Base-by-base conservation (phyloP, 1,140 invertebrate species). In the Hyphantria cunea region DNA sequence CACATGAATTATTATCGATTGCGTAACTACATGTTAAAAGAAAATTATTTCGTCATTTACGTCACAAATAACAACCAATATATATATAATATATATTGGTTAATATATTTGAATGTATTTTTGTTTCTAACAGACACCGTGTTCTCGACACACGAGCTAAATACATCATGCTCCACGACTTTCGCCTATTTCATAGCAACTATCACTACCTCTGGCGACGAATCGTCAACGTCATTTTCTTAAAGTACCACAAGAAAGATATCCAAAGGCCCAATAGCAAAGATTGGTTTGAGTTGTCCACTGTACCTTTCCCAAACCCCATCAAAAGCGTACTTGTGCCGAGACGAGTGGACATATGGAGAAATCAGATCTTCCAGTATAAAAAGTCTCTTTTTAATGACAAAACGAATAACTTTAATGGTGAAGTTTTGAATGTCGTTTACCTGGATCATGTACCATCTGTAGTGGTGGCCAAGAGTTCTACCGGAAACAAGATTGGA, bases 171-270 rank as follows among this genome's bases (percentile, higher is more conserved):
- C 80, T 96, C 0, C 91, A 96, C 65, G 95, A 96, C 76, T 80
- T 90, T 39, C 89, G 94, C 33, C 80, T 97, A 0, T 94, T 96
- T 56, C 80, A 87, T 13, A 85, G 92, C 49, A 91, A 94, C n/a
- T 86, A 95, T 63, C 92, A 94, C 70, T 95, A 95, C 69, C 70
- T 97, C 7, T 96, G 96, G 96, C 96, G 94, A 42, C 92, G 94
- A 66, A 94, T 96, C 15, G 92, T 96, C 1, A 95, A 95, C 69
- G 93, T 95, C 0, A 78, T 96, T n/a, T 96, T 96, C 59, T 87
- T 96, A 13, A 91, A 92, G 48, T 89, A 92, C 70, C 93, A 93
- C 69, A 77, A 81, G 1, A 79, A 86, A 53, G 77, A 77, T 44
- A 39, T 56, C 14, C 68, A 63, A 10, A 34, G 55, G 11, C 49